Percentiles rank a stretch among this genome's conserved stretches.
These are phyloP conservation scores for Drosophila maculinotata DNA, from an alignment of 2,888 invertebrate species.

Conservation along the genomic window DNA sequence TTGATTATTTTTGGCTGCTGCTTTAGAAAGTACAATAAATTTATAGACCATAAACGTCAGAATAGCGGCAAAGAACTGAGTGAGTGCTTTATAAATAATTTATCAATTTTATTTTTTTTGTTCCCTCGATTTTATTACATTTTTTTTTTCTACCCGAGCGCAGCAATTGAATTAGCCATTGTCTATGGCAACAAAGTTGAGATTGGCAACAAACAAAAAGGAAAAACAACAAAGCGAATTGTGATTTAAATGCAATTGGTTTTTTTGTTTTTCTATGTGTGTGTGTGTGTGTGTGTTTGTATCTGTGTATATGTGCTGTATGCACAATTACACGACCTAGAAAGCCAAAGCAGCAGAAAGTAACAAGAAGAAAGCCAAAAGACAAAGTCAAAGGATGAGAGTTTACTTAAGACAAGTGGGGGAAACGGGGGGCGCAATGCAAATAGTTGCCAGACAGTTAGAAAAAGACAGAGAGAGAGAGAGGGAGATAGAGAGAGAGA, in stretches of 20 bases:
- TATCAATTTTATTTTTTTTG: slow-evolving; percentile 62
- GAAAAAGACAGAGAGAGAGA: background rate
- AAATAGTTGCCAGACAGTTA: background rate
- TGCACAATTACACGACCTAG: slow-evolving; percentile 81
- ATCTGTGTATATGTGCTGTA: slow-evolving; percentile 44
- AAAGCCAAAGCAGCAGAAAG: slow-evolving; percentile 80
- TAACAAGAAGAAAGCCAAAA: slow-evolving; percentile 62
- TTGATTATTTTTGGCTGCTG: slow-evolving; percentile 22
- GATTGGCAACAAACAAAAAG: slow-evolving; percentile 26
- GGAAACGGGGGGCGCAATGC: slow-evolving; percentile 4
- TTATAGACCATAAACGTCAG: slow-evolving; percentile 72
- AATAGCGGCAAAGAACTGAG: slow-evolving; percentile 39
- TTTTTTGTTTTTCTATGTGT: slow-evolving; percentile 54
- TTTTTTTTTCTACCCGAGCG: too few relatives aligned
- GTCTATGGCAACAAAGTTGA: slow-evolving; percentile 47
- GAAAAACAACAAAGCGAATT: slow-evolving; percentile 36
- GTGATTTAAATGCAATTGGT: slow-evolving; percentile 65
- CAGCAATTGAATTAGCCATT: slow-evolving; percentile 73
- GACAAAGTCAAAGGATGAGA: slow-evolving; percentile 56
- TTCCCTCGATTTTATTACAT: slow-evolving; percentile 17
- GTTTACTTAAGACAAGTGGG: slow-evolving; percentile 22
- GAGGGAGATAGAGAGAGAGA: slow-evolving; percentile 14
- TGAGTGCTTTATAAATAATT: slow-evolving; percentile 70
- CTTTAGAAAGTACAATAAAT: slow-evolving; percentile 68
- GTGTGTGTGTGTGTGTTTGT: slow-evolving; percentile 16